Evolutionary conservation across 2,888 invertebrate species (phyloP), one percentile per base, ranked within the genome.

Genomic region (Drosophila setosimentum): DNA sequence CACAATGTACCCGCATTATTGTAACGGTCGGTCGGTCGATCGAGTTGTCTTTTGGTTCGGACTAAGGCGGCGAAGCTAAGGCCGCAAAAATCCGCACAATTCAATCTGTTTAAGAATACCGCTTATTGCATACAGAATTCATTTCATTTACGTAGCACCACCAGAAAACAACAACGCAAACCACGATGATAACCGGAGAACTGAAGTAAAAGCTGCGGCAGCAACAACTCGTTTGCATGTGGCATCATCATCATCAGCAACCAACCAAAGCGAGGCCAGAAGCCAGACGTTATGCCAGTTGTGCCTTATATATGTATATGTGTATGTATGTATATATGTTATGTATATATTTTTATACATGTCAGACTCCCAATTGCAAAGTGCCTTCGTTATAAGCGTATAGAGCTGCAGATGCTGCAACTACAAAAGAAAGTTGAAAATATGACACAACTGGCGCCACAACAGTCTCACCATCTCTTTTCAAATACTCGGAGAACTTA

Each of bases 221-320:
- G 35, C 62, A 74, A 66, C 75, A 82, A 75, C 79, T 81, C 81
- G 76, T 82, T 81, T 81, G 81, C 83, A 82, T 82, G 73, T 71
- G 76, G 80, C 73, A 81, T 69, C 74, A 71, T 61, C 70, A 68
- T 64, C 78, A 77, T 29, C 68, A 63, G 64, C 60, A 58, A 27
- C 66, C 69, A 50, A 61, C 40, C 70, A 68, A 49, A 68, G 66
- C 63, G 62, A 73, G 58, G 58, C 51, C 64, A 76, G 54, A 70
- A 60, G 45, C 51, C 66, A 63, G 63, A 71, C 77, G 71, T 49
- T 63, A 45, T 68, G 60, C 76, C 74, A 64, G 69, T 76, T 68
- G 42, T 68, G 68, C 62, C 68, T 55, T 55, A 54, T 62, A 57
- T 62, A 49, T 59, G n/a, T 27, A 57, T 7, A 8, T 24, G 24